These are phyloP conservation scores for Falco biarmicus DNA, from an alignment of 2,797 vertebrate species.

Conservation along the genomic window DNA sequence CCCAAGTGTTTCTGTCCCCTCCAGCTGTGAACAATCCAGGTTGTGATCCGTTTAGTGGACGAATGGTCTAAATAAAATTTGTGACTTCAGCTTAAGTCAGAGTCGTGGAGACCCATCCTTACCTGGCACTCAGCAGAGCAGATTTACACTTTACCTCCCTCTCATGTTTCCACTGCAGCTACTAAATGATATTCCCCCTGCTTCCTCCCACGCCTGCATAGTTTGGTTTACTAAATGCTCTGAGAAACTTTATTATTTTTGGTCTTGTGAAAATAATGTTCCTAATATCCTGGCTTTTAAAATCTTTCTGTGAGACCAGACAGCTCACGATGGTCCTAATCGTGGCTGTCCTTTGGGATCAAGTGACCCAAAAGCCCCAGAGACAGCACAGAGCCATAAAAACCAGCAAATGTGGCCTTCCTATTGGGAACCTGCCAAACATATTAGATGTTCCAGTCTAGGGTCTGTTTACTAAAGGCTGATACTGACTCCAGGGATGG, in stretches of 20 bases:
- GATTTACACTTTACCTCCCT: background rate
- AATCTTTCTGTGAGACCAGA: background rate
- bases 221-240: background rate
- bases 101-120: background rate
- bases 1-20: background rate
- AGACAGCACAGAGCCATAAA: background rate
- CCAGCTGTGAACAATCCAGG: background rate
- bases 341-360: background rate
- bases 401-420: background rate
- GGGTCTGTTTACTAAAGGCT: background rate
- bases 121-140: background rate
- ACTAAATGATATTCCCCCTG: background rate
- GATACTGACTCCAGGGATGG: background rate
- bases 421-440: constrained; percentile 8
- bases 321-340: background rate
- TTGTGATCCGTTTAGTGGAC: background rate
- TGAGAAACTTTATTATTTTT: background rate
- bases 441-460: background rate
- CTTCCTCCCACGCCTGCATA: background rate
- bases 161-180: background rate
- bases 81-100: background rate
- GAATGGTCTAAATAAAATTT: background rate
- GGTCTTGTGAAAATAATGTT: background rate
- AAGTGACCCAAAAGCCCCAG: background rate
- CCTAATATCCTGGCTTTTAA: background rate